Base-by-base conservation (phyloP, 2,797 vertebrate genomes). In the Hozukius guyotensis region DNA sequence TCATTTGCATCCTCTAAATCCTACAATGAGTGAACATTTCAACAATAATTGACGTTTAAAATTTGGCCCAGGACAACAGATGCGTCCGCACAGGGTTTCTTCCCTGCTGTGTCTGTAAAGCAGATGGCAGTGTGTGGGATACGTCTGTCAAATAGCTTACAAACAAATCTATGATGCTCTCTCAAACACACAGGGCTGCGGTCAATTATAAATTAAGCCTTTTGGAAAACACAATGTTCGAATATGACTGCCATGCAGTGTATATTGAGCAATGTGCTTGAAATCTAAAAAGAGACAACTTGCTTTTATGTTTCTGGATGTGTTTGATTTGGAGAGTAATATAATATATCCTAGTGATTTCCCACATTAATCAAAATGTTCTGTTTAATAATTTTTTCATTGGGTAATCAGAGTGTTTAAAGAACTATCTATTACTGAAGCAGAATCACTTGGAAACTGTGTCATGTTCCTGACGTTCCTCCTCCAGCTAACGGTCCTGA, bases 401-500 rank as follows among this genome's bases (percentile, higher is more conserved):
- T 3, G 38, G 38, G 38, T 42, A 42, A 74, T 71, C 24, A 27
- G 16, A 46, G n/a, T 29, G 18, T 68, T 20, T 59, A 13, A 27
- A 46, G 22, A 6, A 18, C 12, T 12, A 22, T 12, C 10, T 12
- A 22, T 12, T 62, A 5, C 38, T 69, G 2, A 32, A 4, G 32
- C 18, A 24, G 25, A 72, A 16, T 78, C 22, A 32, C 8, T 62
- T 24, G 8, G 5, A 56, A 69, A 75, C 12, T n/a, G 20, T 70
- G 62, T 85, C 60, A 38, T 70, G 22, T 68, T 96, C 96, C 96
- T 97, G 96, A 97, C 94, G 32, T 18, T 4, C 63, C 61, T 53
- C 42, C 29, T 82, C 84, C 89, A 97, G 98, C 98, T 91, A 88
- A 96, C 7, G 98, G 98, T 36, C 98, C 98, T 3, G 87, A 99